Evolutionary conservation across 2,797 vertebrate species (phyloP), one percentile per base, ranked within the genome.

Genomic region (Coregonus sp.): DNA sequence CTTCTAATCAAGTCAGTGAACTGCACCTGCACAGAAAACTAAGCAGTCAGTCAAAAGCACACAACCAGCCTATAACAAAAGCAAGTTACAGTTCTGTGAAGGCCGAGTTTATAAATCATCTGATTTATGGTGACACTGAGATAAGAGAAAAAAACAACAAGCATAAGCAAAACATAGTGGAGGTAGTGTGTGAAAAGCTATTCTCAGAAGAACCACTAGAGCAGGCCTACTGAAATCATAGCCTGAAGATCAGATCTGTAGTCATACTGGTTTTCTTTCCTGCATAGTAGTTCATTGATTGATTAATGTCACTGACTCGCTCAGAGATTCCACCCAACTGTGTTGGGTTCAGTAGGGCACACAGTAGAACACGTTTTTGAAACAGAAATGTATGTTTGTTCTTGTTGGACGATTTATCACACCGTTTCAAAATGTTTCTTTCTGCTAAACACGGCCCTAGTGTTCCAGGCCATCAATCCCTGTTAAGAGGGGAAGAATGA

Each of bases 91-190:
- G 86, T 89, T 81, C 81, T 80, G 83, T 65, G 81, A n/a, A 89
- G 89, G 87, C 84, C 61, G 80, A 86, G 84, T 87, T 90, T 90
- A 91, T 93, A 91, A 91, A 93, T 93, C 89, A 92, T 90, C 84
- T 91, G 90, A 91, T 93, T 93, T 93, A 92, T 91, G 90, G 89
- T 86, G 91, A 92, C 88, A 89, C 82, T 18, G 66, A 76, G 40
- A 80, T 75, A 86, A 18, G 83, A 11, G 25, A 86, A 40, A 14
- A 89, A 91, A 90, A 90, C 84, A 86, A 89, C 84, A 82, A 89
- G 89, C 89, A 92, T 86, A 91, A 91, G 90, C 89, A 88, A 90
- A 88, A 61, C 59, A n/a, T 61, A 75, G 71, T 84, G 82, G 89
- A 90, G 84, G 73, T 72, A 83, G 75, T 75, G 79, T 79, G 88